Base-by-base conservation (phyloP, 1,140 invertebrate species). In the Centruroides sculpturatus region DNA sequence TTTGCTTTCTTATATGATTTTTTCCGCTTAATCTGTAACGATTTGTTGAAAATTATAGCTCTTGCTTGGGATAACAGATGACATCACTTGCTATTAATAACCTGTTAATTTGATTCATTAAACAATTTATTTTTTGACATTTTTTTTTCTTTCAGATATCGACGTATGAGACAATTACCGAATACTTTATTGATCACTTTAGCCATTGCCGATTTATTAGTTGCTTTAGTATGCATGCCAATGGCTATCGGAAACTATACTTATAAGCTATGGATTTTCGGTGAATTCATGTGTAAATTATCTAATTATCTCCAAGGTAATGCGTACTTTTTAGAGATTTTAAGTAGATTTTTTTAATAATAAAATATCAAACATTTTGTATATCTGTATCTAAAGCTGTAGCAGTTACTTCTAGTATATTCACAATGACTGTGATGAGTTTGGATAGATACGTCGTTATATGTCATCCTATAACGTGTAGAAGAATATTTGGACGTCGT, bases 351-450 rank as follows among this genome's bases (percentile, higher is more conserved):
- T 41, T 41, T 41, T 6, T 41, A 41, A 41, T 41, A 8, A 41
- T 41, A 41, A 41, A 41, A 41, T 41, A 8, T 41, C 41, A 41
- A 41, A 41, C 8, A 41, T 41, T 41, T 41, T 6, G 3, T 41
- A 3, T 8, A 6, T 41, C 41, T 41, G 0, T 41, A 41, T 3
- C 41, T 5, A 41, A 74, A 87, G 85, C 84, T 50, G 82, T 87
- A 7, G 80, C 84, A 9, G 85, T 87, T 2, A 82, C 82, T 1
- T 83, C 83, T 3, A 85, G 84, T 64, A 82, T 87, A 36, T 86
- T 86, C 71, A 87, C 85, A 3, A 85, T 88, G 59, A 83, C 83
- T 0, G 83, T 83, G 0, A 85, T 88, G 82, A 85, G 84, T 47
- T 76, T 87, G 34, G 85, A 87, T 69, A 76, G 86, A 47, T 71